Evolutionary conservation across 2,888 invertebrate species (phyloP), one percentile per base, ranked within the genome.

Genomic region (Lithophane socia): DNA sequence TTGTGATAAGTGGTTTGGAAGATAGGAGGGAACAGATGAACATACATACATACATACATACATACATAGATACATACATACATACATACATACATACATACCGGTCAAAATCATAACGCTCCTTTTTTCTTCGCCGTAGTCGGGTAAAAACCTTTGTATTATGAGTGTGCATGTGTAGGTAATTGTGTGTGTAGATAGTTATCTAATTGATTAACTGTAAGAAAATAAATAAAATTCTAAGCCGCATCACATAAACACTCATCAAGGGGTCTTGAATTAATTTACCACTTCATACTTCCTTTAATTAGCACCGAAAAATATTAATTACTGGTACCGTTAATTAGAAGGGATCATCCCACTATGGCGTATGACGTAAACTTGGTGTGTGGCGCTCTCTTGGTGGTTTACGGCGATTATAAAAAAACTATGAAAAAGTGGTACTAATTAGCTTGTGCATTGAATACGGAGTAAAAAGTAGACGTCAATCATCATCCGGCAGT

Each of bases 261-360:
- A 63, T 64, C 12, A 68, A 83, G 80, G 73, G 73, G n/a, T 54
- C 24, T 44, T 42, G 44, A 21, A 87, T 86, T 90, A 85, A 89
- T 92, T 89, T 87, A 87, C 74, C 64, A 54, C 74, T 83, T 85
- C 83, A 86, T 85, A 87, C 84, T 84, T 75, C 80, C 76, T 85
- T 82, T 88, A 87, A 88, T 86, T 84, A 85, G 83, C 74, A 68
- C 69, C 69, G 80, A 87, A 88, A 87, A 84, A 86, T 85, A 86
- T 83, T 88, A 85, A 90, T 89, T 86, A 88, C 72, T 52, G 18
- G 44, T 63, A 72, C 77, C 72, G 61, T 78, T 78, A 84, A 77
- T 84, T 70, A 72, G 56, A 52, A 44, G 29, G 16, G 52, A 79
- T 81, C 68, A 64, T 69, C 61, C 63, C 64, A 71, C 64, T 84